These are phyloP conservation scores for Phortica variegata DNA, from an alignment of 1,140 invertebrate genomes.

Conservation along the genomic window DNA sequence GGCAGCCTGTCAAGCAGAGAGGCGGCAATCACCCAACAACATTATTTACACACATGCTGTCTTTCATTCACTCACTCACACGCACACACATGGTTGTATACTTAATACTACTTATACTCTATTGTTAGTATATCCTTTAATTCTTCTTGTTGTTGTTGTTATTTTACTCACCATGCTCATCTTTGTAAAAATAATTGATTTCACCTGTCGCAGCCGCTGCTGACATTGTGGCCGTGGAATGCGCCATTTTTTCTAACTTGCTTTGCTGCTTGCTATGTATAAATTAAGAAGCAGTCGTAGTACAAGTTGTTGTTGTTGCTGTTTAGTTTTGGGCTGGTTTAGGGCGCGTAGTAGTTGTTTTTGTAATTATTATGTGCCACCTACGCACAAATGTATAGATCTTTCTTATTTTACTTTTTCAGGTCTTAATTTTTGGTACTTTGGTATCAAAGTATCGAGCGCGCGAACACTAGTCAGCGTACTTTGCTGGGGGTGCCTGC, in stretches of 20 bases:
- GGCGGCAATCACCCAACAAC: neutral
- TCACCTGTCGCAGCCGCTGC: constrained; percentile 35
- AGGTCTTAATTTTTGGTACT: constrained; percentile 3
- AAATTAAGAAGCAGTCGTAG: constrained; percentile 4
- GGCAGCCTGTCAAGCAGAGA: neutral
- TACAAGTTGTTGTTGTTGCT: constrained; percentile 12
- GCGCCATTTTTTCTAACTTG: constrained; percentile 39
- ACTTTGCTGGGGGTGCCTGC: too few relatives aligned
- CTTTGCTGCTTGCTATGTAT: constrained; percentile 15
- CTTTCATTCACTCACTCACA: constrained; percentile 4
- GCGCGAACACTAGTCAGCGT: too few relatives aligned
- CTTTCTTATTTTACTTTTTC: constrained; percentile 5
- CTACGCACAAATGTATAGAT: constrained; percentile 3
- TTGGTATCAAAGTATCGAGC: constrained; percentile 9
- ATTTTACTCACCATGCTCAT: constrained; percentile 48
- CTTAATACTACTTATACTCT: constrained; percentile 19
- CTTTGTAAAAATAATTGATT: constrained; percentile 48
- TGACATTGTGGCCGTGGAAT: constrained; percentile 32
- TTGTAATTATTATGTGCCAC: neutral
- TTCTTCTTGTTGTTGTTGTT: neutral
- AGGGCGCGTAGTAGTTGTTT: constrained; percentile 7
- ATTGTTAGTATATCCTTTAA: too few relatives aligned
- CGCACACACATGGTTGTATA: constrained; percentile 5
- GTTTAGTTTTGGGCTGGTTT: constrained; percentile 1
- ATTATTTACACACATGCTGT: neutral